Conservation (phyloP, 2,797 vertebrate species). For the Hybognathus amarus region DNA sequence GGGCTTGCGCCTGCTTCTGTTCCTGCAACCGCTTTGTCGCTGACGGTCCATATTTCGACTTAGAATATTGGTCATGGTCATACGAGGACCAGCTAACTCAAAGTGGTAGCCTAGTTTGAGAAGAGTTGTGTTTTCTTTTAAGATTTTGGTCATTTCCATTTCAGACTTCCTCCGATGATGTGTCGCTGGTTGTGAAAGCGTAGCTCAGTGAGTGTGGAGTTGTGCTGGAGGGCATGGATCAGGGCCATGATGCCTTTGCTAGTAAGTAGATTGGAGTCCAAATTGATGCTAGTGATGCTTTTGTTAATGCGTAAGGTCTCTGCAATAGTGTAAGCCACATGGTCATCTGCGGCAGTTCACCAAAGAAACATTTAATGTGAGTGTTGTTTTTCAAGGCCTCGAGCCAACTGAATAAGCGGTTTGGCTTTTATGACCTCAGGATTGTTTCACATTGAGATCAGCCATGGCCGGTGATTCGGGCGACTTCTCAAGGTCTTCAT, state of each 20-base stretch:
- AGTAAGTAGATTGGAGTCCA: slow-evolving; percentile 97
- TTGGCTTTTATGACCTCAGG: slow-evolving; percentile 93
- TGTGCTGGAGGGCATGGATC: slow-evolving; percentile 90
- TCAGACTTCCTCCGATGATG: slow-evolving; percentile 95
- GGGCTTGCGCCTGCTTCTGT: slow-evolving; percentile 86
- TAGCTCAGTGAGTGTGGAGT: slow-evolving; percentile 89
- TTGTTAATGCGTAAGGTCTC: slow-evolving; percentile 89
- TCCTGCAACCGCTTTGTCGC: slow-evolving; percentile 92
- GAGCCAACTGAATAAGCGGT: slow-evolving; percentile 90
- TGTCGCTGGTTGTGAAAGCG: slow-evolving; percentile 98
- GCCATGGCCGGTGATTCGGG: slow-evolving; percentile 77
- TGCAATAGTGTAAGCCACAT: slow-evolving; percentile 92
- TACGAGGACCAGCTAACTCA: slow-evolving; percentile 93
- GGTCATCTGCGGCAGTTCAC: slow-evolving; percentile 94
- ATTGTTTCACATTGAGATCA: slow-evolving; percentile 96
- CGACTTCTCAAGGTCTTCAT: slow-evolving; percentile 91
- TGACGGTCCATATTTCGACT: slow-evolving; percentile 99
- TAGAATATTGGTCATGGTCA: slow-evolving; percentile 95
- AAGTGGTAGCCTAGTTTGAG: slow-evolving; percentile 98
- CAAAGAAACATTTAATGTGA: slow-evolving; percentile 86
- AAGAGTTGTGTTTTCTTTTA: slow-evolving; percentile 93
- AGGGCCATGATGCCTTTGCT: slow-evolving; percentile 94
- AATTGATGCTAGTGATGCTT: slow-evolving; percentile 89
- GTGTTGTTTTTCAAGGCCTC: slow-evolving; percentile 90
- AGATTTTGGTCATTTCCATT: slow-evolving; percentile 96